Base-by-base conservation (phyloP, 2,113 vertebrate genomes). In the Sterrhoptilus dennistouni region DNA sequence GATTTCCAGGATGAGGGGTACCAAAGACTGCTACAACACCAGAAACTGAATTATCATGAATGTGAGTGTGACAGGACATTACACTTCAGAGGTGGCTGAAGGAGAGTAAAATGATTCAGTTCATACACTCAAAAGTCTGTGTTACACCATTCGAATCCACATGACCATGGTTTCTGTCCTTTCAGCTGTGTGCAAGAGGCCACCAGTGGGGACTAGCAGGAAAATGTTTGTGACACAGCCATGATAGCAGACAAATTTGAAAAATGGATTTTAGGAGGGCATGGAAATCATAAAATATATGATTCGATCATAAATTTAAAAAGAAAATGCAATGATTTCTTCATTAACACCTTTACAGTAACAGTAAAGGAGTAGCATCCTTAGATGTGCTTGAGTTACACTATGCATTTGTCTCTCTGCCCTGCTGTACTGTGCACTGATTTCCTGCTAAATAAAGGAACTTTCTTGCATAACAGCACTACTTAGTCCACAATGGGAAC, bases 21-120 rank as follows among this genome's bases (percentile, higher is more conserved):
- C 27, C 71, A 81, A 80, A 64, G 50, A 65, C 21, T 16, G 12
- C 24, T 40, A 40, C 17, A 53, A 23, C 33, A 65, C 15, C n/a
- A 63, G 61, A 76, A 89, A 81, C 11, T 42, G 38, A 77, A 54
- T 57, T 84, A 78, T 12, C 19, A 49, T 0, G 3, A 57, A 61
- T 47, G 17, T 15, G 9, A 54, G 40, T 40, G 22, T 0, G 0
- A 68, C 4, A 13, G 20, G 23, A 68, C 8, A 14, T 42, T 45
- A 47, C 4, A 49, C 8, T 35, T 2, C 0, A 69, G 29, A 71
- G 20, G 7, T 33, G 14, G 20, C 10, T 87, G 28, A 87, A 7
- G 29, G 8, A 90, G 8, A 70, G 8, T 13, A 54, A 86, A 86
- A 59, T 38, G 1, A 65, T 80, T 69, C 15, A 22, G 50, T 45